A percentile compares a stretch with the other conserved stretches of the same genome.
Evolutionary conservation across 2,113 vertebrate species (phyloP).

Genomic region (Mungos mungo): DNA sequence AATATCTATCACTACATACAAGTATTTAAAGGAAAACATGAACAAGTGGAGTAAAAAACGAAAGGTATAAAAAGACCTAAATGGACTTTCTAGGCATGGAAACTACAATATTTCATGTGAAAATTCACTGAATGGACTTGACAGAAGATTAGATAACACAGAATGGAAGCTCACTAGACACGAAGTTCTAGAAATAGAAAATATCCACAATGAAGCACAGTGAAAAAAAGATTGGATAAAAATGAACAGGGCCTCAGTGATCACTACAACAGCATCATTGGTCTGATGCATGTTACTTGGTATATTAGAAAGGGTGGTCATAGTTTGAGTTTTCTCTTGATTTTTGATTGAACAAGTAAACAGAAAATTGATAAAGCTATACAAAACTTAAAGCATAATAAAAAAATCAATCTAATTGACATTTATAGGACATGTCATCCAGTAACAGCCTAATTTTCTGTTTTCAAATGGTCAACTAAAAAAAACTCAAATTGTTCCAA

Average conservation of each 20-base stretch:
- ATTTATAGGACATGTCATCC: background rate
- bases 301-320: background rate
- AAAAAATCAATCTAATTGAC: background rate
- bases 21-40: background rate
- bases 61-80: background rate
- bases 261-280: background rate
- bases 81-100: background rate
- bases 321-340: background rate
- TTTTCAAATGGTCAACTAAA: background rate
- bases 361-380: background rate
- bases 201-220: background rate
- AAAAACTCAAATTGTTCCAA: background rate
- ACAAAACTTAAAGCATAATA: background rate
- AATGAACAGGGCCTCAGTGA: background rate
- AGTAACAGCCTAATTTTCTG: background rate
- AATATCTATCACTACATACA: background rate
- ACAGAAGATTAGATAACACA: background rate
- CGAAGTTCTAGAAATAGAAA: background rate
- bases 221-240: background rate
- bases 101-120: background rate
- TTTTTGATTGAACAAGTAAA: background rate
- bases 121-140: background rate
- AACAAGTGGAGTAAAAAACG: background rate
- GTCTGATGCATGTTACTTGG: background rate
- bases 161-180: background rate